Base-by-base conservation (phyloP, 2,113 vertebrate genomes). In the Rhinopomastus cyanomelas region DNA sequence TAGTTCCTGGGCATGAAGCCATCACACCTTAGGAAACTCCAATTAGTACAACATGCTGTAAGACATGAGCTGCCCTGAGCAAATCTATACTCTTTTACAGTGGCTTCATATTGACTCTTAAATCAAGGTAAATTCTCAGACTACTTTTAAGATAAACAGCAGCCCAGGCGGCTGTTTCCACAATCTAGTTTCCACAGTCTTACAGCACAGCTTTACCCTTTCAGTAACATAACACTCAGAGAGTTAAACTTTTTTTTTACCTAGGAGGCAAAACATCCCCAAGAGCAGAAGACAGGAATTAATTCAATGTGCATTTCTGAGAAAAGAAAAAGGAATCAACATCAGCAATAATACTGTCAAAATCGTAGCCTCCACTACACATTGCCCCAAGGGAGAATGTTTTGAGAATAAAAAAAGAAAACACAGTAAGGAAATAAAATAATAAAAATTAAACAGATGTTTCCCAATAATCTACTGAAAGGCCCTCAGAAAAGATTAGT, bases 41-140 rank as follows among this genome's bases (percentile, higher is more conserved):
- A 95, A 91, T 95, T 96, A 96, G 86, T 90, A 88, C 65, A 96
- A 95, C 79, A 94, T 53, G 68, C 83, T 90, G 92, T 93, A 93
- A 91, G 91, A 95, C 86, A 93, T 64, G 57, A 94, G 68, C 86
- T 90, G 73, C 83, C 86, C 83, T 78, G 52, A 86, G 88, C 69
- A 86, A 91, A 93, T 86, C 37, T 49, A 60, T 81, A 53, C 53
- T 60, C 37, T 81, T 65, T 89, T 64, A 44, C 57, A 62, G 11
- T 53, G 48, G 82, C 80, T 94, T 88, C 53, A 75, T 75, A 74
- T 13, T 77, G 69, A 81, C 53, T 88, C 78, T 59, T 88, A 55
- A 89, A 81, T 66, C 65, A 90, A 81, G 12, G 14, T 36, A 64
- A 89, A 91, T 53, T 81, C 80, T 90, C 68, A 69, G 85, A 67